Percentiles rank a stretch among this genome's conserved stretches.
These are phyloP conservation scores for Oxyteleia sp. DNA, from an alignment of 2,888 invertebrate species.

Conservation along the genomic window DNA sequence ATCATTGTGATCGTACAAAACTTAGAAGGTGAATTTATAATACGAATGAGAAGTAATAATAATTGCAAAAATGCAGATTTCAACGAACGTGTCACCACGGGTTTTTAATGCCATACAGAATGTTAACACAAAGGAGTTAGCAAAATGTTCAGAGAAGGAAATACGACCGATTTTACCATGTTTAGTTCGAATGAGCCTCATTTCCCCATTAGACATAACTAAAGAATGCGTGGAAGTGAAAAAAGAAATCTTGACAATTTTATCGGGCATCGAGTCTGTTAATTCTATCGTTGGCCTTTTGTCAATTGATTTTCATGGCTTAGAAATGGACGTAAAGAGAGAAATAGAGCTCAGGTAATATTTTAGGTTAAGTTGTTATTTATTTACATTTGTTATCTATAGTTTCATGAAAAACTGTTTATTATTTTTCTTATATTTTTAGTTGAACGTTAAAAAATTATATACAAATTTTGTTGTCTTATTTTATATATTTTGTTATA, in stretches of 20 bases:
- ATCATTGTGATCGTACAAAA: no score
- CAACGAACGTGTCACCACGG: slow-evolving; percentile 90
- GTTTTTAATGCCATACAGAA: slow-evolving; percentile 94
- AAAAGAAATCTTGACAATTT: slow-evolving; percentile 95
- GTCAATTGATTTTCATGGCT: slow-evolving; percentile 97
- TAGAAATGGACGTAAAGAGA: slow-evolving; percentile 97
- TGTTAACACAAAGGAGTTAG: slow-evolving; percentile 92
- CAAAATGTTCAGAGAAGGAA: slow-evolving; percentile 92
- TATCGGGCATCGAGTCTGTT: slow-evolving; percentile 97
- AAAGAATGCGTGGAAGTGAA: slow-evolving; percentile 94
- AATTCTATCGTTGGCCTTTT: slow-evolving; percentile 97
- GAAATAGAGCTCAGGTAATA: slow-evolving; percentile 94
- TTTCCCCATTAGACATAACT: slow-evolving; percentile 95
- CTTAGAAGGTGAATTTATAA: no score
- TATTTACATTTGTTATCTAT: not conserved
- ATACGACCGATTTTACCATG: slow-evolving; percentile 97
- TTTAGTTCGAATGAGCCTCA: slow-evolving; percentile 96
- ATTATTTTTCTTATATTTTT: no score
- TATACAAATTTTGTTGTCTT: no score
- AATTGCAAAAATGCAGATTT: slow-evolving; percentile 77
- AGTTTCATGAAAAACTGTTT: no score
- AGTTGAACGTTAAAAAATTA: no score
- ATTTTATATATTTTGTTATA: no score
- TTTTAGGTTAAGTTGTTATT: slow-evolving; percentile 46
- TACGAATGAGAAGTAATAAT: slow-evolving; percentile 27